Evolutionary conservation across 53 echinoderm and acorn worm species (phyloP).

Genomic region (Stichopus horrens): DNA sequence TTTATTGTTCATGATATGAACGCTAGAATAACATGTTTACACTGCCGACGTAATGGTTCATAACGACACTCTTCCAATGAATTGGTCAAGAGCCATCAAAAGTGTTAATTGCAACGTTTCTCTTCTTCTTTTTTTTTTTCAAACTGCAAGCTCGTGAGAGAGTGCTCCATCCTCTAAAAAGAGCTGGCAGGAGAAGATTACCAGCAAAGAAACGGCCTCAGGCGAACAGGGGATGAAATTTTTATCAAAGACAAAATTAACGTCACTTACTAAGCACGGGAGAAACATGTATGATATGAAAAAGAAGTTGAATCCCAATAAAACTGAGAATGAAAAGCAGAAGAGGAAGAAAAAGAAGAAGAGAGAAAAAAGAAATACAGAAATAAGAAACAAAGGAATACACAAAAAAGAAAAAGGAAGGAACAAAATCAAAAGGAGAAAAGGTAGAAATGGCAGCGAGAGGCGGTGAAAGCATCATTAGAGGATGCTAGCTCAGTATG

Average conservation of each 20-base stretch:
- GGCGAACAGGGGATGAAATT: slow-evolving; percentile 32
- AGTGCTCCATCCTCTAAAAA: not conserved
- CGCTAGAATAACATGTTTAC: no score
- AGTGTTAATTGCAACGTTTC: slow-evolving; percentile 29
- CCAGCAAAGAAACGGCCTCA: slow-evolving; percentile 14
- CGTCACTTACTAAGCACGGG: slow-evolving; percentile 22
- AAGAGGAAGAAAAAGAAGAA: not conserved
- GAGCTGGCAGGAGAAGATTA: slow-evolving; percentile 3
- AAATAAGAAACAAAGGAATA: not conserved
- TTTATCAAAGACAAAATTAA: slow-evolving; percentile 32
- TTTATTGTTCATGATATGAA: no score
- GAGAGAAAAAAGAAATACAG: not conserved
- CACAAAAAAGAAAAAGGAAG: not conserved
- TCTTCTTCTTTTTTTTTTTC: no score
- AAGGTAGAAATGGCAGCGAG: no score
- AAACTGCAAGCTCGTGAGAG: slow-evolving; percentile 4
- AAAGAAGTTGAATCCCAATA: not conserved
- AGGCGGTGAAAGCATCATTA: no score
- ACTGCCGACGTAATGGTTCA: no score
- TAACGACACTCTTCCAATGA: not conserved
- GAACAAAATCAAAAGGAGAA: not conserved
- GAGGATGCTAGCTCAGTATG: no score
- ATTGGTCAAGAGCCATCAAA: slow-evolving; percentile 1
- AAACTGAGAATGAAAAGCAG: not conserved
- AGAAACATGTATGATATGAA: slow-evolving; percentile 30